Evolutionary conservation across 2,113 vertebrate genomes (phyloP).

Genomic region (Corydoras maculifer): DNA sequence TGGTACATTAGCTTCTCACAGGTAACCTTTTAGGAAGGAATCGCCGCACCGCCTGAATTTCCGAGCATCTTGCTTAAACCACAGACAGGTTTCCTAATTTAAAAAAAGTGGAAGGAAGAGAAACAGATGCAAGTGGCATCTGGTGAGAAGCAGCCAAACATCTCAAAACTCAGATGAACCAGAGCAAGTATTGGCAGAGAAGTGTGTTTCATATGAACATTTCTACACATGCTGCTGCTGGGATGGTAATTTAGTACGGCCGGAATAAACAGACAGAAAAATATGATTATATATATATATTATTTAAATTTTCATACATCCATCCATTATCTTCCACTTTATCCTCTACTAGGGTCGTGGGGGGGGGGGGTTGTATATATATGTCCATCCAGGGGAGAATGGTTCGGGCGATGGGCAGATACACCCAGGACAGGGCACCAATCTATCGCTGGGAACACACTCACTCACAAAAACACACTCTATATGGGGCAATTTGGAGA

Average conservation of each 20-base stretch:
- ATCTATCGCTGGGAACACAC: no score
- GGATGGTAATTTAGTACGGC: not conserved
- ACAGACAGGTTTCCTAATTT: constrained; percentile 16
- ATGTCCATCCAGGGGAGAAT: no score
- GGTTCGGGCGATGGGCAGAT: no score
- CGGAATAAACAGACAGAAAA: not conserved
- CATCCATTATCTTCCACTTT: no score
- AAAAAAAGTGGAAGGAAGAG: constrained; percentile 3
- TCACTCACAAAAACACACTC: no score
- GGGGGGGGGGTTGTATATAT: no score
- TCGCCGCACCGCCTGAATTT: not conserved
- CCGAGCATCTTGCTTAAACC: constrained; percentile 3
- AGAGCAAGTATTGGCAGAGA: constrained; percentile 8
- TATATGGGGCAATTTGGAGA: no score
- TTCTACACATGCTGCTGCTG: constrained; percentile 10
- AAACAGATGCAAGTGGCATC: constrained; percentile 19
- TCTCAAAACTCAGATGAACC: constrained; percentile 28
- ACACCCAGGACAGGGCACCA: no score
- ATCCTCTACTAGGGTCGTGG: no score
- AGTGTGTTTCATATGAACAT: not conserved
- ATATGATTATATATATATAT: no score
- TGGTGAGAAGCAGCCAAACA: constrained; percentile 27
- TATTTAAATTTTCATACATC: no score
- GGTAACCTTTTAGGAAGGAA: constrained; percentile 2
- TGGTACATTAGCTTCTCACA: constrained; percentile 1